Evolutionary conservation across 2,888 invertebrate species (phyloP).

Genomic region (Drosophila suboccidentalis): DNA sequence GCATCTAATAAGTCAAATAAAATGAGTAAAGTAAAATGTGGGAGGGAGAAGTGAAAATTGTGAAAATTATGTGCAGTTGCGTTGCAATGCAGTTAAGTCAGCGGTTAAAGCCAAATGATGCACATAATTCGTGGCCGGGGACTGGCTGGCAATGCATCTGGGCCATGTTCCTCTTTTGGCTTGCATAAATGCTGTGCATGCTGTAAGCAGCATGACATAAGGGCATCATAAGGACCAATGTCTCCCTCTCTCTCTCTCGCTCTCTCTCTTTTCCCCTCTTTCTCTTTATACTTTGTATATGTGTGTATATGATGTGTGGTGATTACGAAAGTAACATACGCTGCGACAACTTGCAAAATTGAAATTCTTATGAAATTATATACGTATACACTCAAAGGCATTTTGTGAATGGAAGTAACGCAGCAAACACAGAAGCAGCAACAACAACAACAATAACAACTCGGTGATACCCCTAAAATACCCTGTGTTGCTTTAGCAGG

Average conservation of each 20-base stretch:
- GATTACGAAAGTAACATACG: constrained; percentile 36
- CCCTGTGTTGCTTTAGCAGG: background rate
- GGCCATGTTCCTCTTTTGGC: constrained; percentile 12
- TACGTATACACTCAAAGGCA: constrained; percentile 56
- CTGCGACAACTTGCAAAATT: constrained; percentile 54
- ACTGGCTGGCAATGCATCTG: constrained; percentile 15
- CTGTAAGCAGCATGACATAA: constrained; percentile 19
- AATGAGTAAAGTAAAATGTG: no score
- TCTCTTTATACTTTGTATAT: background rate
- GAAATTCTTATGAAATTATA: constrained; percentile 64
- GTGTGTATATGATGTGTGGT: background rate
- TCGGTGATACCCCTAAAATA: constrained; percentile 1
- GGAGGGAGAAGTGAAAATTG: no score
- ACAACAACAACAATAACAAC: background rate
- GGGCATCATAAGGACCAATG: background rate
- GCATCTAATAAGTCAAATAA: constrained; percentile 18
- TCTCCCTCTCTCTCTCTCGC: background rate
- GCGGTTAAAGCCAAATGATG: constrained; percentile 32
- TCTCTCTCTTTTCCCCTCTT: background rate
- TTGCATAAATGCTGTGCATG: constrained; percentile 34
- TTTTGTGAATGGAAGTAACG: constrained; percentile 27
- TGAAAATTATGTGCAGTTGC: no score
- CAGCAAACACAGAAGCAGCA: constrained; percentile 1
- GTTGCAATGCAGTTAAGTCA: constrained; percentile 17
- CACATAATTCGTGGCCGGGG: constrained; percentile 23